Evolutionary conservation across 2,113 vertebrate species (phyloP), one percentile per base, ranked within the genome.

Genomic region (Chamaea fasciata): DNA sequence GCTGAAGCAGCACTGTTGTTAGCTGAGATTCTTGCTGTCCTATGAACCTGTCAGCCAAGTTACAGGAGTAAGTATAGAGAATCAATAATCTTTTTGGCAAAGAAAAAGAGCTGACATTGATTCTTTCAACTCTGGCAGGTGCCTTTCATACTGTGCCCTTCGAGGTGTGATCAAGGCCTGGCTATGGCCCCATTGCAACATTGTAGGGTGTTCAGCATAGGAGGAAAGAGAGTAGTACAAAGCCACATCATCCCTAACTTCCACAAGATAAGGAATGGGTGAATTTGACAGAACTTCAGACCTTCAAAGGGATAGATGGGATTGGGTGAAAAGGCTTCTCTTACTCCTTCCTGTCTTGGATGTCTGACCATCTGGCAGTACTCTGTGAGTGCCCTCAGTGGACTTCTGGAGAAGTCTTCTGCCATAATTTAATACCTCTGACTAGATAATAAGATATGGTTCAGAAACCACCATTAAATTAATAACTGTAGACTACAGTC

Each of bases 11-110:
- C 80, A 60, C 30, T 78, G 56, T 17, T 94, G 75, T 90, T 83
- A 93, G 90, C 60, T 92, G 83, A 88, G 90, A 77, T 89, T 92
- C 83, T 90, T 93, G 65, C 69, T 95, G 62, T 89, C 76, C 90
- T 94, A 65, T 4, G 13, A 90, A 94, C 53, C 44, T 86, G 86
- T 84, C 85, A 92, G 88, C 88, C 77, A 89, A 90, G 65, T 64
- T 90, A 71, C 57, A 86, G 88, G 59, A 93, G 65, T 65, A 90
- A 77, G 64, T 56, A 53, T 22, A 87, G 76, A 79, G 80, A 92
- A 96, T 96, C 92, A 39, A 92, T 94, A 94, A 49, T 39, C 49
- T 88, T 91, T 94, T 80, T 92, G 88, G 73, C 90, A 89, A 93
- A 86, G 74, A 69, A 52, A 78, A 89, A 42, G 56, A 94, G 23